Evolutionary conservation across 2,888 invertebrate species (phyloP).

Genomic region (Anarsia innoxiella): DNA sequence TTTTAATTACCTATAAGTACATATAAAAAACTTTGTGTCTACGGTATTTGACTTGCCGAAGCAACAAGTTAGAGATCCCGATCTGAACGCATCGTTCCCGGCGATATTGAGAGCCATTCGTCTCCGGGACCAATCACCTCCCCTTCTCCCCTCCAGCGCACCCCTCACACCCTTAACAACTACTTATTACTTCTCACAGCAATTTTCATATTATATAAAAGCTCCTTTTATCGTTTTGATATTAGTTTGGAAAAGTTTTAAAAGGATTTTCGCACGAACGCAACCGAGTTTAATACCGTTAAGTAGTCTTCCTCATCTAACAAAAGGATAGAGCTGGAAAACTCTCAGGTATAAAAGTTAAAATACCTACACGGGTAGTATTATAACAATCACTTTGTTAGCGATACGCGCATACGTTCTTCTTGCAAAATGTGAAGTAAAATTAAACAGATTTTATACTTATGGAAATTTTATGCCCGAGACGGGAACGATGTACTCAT

Average conservation of each 20-base stretch:
- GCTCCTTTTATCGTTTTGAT: slow-evolving; percentile 22
- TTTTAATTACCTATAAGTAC: too few species aligned
- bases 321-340: slow-evolving; percentile 11
- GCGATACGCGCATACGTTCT: too few species aligned
- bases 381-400: slow-evolving; percentile 10
- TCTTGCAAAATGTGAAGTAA: too few species aligned
- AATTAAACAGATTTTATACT: too few species aligned
- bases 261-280: slow-evolving; percentile 23
- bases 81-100: slow-evolving; percentile 48
- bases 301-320: slow-evolving; percentile 18
- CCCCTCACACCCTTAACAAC: slow-evolving; percentile 15
- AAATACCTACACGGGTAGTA: slow-evolving; percentile 6
- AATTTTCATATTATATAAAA: slow-evolving; percentile 30
- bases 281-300: slow-evolving; percentile 23
- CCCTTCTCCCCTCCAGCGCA: slow-evolving; percentile 10
- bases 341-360: slow-evolving; percentile 12
- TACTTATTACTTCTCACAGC: slow-evolving; percentile 27
- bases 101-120: slow-evolving; percentile 54
- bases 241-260: slow-evolving; percentile 21
- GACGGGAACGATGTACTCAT: too few species aligned
- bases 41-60: slow-evolving; percentile 35
- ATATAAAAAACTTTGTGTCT: slow-evolving; percentile 3
- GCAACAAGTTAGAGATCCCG: slow-evolving; percentile 64
- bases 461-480: too few species aligned
- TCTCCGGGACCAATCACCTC: slow-evolving; percentile 42